Base-by-base conservation (phyloP, 2,797 vertebrate genomes). In the Netta rufina region DNA sequence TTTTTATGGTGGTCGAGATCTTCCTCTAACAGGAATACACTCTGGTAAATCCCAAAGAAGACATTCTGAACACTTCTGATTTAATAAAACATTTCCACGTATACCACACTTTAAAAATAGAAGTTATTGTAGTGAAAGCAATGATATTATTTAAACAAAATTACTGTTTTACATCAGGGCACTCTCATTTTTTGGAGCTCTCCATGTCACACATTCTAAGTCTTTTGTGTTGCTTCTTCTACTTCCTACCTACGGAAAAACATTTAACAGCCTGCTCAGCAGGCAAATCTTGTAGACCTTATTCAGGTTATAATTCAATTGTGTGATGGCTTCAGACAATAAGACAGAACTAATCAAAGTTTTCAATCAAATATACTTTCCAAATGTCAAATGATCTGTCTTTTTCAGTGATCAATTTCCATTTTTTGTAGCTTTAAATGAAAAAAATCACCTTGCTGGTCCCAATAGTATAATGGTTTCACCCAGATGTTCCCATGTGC, bases 171-270 rank as follows among this genome's bases (percentile, higher is more conserved):
- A 25, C 21, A 74, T 25, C 8, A 54, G 2, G 16, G 4, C 7
- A 25, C 1, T 41, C 16, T n/a, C 14, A 9, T 32, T 38, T 62
- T 88, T 60, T 73, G 5, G 32, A 84, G 9, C 9, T 45, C 22
- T 65, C 11, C 18, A 8, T 60, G 18, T 56, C 43, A 67, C 3
- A 20, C 5, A 38, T 72, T 32, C 25, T 22, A 69, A 69, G 4
- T 32, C 79, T 25, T 82, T 87, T 54, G 19, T 28, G 11, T 79
- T 92, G 64, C n/a, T 87, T 27, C 20, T 73, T 56, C 20, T 62
- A 28, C 16, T 84, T 91, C 22, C 43, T 64, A 41, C 28, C 38
- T 45, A 62, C 66, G 8, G 43, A 92, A 94, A 76, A 94, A 61
- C 18, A 66, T 81, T 64, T 56, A 57, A n/a, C 16, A 65, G 25